Evolutionary conservation across 2,113 vertebrate genomes (phyloP), one percentile per base, ranked within the genome.

Genomic region (Climacteris rufus): DNA sequence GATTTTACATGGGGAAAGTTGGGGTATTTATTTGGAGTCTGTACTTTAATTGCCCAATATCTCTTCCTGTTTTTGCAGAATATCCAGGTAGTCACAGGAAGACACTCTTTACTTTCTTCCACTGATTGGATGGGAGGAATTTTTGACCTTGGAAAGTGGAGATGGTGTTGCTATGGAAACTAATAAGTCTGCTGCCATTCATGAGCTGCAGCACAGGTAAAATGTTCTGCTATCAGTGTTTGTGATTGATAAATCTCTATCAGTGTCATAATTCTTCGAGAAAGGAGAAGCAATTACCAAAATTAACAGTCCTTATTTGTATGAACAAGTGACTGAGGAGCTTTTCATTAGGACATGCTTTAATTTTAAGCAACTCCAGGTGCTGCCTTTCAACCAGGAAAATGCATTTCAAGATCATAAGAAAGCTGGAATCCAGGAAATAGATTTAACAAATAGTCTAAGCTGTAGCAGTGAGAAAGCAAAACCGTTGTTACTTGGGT

Each of bases 91-190:
- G 76, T 90, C 82, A 94, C 93, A 92, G 72, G 96, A 97, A 97
- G 95, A 96, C 21, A 90, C 75, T 93, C 75, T 86, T 93, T 93
- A 45, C 83, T 96, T 92, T 90, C 79, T 92, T 90, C 75, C 66
- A 78, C 95, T 97, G 98, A 97, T 97, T 98, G 87, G 95, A 98
- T 98, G 97, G 97, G 97, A 99, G 98, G 98, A 98, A 97, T 98
- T 98, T 98, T 98, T 98, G 98, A 98, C 99, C 98, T 99, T 98
- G 98, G 97, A 98, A 98, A 98, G 98, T 98, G 98, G 99, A 98
- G 98, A 99, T 99, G 98, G 95, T 98, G 98, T 99, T 99, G 98
- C 99, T 98, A 99, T 99, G 99, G 99, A 98, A 99, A 99, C 98
- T 99, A 97, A 96, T 99, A 98, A 98, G 98, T 98, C 98, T 99